Conservation (phyloP, 2,888 invertebrate genomes). For the Clusia tigrina region DNA sequence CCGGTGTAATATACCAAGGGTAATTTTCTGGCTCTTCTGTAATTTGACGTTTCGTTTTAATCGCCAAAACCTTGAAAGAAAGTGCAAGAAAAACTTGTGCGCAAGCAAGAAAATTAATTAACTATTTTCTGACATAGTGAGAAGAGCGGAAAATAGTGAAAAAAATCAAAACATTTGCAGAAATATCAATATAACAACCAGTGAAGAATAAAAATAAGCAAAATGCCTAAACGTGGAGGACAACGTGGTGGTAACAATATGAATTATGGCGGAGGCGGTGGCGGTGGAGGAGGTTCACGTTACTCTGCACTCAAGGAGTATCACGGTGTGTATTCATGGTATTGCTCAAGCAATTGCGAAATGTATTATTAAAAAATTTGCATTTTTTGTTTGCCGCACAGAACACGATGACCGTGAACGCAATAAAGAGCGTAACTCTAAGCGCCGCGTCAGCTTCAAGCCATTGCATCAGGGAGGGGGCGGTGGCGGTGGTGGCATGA, state of each 20-base stretch:
- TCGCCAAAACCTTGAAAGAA: no score
- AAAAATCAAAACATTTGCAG: no score
- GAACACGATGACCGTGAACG: constrained; percentile 53
- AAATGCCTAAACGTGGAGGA: constrained; percentile 49
- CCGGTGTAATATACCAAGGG: no score
- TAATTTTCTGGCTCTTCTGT: no score
- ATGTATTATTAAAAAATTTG: background rate
- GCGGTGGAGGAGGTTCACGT: constrained; percentile 49
- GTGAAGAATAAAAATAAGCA: no score
- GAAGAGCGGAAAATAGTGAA: no score
- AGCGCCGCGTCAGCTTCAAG: constrained; percentile 63
- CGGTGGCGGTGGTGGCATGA: constrained; percentile 35
- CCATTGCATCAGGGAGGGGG: constrained; percentile 49
- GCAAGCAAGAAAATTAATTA: no score
- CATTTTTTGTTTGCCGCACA: constrained; percentile 24
- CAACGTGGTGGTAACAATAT: constrained; percentile 41
- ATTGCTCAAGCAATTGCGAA: background rate
- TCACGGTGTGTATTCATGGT: constrained; percentile 46
- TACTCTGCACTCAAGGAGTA: constrained; percentile 51
- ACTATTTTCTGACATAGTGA: no score
- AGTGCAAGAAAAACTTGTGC: no score
- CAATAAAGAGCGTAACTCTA: constrained; percentile 54
- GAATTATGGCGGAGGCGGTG: constrained; percentile 30
- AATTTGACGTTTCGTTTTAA: no score
- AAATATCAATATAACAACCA: no score